These are phyloP conservation scores for Datnioides undecimradiatus DNA, from an alignment of 2,113 vertebrate species.

Conservation along the genomic window DNA sequence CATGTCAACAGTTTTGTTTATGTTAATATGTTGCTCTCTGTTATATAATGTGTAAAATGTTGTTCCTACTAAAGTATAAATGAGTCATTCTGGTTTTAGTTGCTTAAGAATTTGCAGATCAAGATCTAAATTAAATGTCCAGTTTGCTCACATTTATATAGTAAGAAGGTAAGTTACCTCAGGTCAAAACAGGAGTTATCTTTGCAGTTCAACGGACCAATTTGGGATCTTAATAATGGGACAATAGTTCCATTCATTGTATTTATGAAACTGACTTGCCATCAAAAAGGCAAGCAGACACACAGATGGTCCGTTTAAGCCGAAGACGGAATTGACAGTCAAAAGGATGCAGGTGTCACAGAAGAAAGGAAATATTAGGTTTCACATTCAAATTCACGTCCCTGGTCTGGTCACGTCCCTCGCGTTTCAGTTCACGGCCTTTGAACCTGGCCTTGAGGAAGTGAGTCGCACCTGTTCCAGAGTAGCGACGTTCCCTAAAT, in stretches of 20 bases:
- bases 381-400: constrained; percentile 56
- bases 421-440: constrained; percentile 39
- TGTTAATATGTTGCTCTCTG: not conserved
- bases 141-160: not conserved
- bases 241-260: not conserved
- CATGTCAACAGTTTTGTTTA: not conserved
- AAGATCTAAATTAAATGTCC: not conserved
- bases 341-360: constrained; percentile 31
- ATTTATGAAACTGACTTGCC: not conserved
- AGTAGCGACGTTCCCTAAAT: not conserved
- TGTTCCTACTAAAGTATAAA: not conserved
- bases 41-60: not conserved
- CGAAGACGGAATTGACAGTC: not conserved
- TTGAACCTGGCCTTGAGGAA: constrained; percentile 65
- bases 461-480: constrained; percentile 56
- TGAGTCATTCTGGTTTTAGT: not conserved
- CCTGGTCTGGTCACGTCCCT: constrained; percentile 24
- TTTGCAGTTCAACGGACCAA: not conserved
- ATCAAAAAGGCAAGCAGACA: not conserved
- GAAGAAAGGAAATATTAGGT: constrained; percentile 52
- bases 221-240: not conserved
- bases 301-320: not conserved
- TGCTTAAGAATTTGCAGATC: not conserved
- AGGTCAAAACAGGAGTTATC: not conserved
- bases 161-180: not conserved